phyloP scores from a whole-genome alignment of 2,113 vertebrate genomes.

The Stictonetta naevosa region DNA sequence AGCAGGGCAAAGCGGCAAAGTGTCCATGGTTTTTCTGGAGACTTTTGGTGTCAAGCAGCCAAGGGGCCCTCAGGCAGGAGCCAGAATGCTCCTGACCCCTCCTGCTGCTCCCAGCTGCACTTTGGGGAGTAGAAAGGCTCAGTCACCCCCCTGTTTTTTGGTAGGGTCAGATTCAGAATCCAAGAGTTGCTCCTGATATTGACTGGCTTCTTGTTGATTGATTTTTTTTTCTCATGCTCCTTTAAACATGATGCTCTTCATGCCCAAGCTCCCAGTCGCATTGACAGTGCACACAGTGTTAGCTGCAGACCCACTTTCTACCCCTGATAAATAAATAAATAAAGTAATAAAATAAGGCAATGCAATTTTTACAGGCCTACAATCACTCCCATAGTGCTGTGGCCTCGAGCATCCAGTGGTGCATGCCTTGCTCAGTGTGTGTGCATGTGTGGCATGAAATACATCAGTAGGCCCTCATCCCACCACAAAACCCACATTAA shows the following conservation, averaged over 20 bases:
- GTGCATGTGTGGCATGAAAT: not conserved
- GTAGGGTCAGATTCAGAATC: not conserved
- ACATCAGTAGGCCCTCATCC: not conserved
- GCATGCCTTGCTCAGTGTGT: not conserved
- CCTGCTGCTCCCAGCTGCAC: not conserved
- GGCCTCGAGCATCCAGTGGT: not conserved
- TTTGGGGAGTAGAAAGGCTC: not conserved
- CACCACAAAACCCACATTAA: fast-evolving
- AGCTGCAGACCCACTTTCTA: not conserved
- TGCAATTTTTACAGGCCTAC: not conserved
- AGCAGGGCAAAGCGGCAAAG: not conserved
- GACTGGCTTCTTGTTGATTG: not conserved
- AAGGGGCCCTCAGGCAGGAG: not conserved
- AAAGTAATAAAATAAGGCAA: not conserved
- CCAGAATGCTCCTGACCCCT: not conserved
- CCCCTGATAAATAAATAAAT: not conserved
- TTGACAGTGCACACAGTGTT: not conserved
- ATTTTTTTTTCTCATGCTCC: not conserved
- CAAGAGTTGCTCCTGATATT: not conserved
- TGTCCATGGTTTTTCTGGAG: not conserved
- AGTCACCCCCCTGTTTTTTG: not conserved
- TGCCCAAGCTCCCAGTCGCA: not conserved
- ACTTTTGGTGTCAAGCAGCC: not conserved
- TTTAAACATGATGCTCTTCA: not conserved
- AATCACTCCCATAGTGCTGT: not conserved